These are phyloP conservation scores for Thalassarche chlororhynchos DNA, from an alignment of 2,113 vertebrate species.

Conservation along the genomic window DNA sequence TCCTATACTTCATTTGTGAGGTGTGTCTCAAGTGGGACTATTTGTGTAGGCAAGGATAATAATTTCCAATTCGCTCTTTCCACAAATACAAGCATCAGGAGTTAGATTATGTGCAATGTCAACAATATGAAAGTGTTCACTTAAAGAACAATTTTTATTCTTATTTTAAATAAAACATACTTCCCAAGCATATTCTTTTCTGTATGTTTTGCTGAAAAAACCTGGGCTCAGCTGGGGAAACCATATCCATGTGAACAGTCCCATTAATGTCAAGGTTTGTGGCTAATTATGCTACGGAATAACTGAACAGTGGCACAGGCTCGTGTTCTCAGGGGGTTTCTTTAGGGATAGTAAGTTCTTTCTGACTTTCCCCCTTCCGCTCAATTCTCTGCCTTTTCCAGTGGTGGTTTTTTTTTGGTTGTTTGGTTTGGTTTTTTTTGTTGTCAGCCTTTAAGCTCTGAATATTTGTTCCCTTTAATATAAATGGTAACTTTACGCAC, in stretches of 20 bases:
- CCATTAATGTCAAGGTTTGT: not conserved
- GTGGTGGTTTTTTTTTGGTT: not conserved
- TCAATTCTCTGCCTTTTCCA: not conserved
- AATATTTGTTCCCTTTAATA: not conserved
- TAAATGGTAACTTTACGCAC: not conserved
- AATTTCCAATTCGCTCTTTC: not conserved
- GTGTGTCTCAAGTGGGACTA: not conserved
- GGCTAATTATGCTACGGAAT: not conserved
- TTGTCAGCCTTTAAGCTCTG: not conserved
- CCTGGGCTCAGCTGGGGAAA: not conserved
- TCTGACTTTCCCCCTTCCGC: not conserved
- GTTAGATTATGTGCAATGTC: not conserved
- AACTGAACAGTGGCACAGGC: not conserved
- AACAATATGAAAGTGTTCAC: not conserved
- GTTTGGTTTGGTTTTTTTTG: not conserved
- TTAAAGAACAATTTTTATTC: not conserved
- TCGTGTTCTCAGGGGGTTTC: accelerated
- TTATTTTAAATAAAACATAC: not conserved
- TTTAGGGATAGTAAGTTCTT: not conserved
- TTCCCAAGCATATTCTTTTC: not conserved
- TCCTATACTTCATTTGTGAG: not conserved
- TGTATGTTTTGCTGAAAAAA: not conserved
- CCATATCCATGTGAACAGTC: not conserved
- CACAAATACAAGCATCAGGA: not conserved
- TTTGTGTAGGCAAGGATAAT: not conserved